phyloP scores from a whole-genome alignment of 2,113 vertebrate species.

The Chiloscyllium plagiosum region DNA sequence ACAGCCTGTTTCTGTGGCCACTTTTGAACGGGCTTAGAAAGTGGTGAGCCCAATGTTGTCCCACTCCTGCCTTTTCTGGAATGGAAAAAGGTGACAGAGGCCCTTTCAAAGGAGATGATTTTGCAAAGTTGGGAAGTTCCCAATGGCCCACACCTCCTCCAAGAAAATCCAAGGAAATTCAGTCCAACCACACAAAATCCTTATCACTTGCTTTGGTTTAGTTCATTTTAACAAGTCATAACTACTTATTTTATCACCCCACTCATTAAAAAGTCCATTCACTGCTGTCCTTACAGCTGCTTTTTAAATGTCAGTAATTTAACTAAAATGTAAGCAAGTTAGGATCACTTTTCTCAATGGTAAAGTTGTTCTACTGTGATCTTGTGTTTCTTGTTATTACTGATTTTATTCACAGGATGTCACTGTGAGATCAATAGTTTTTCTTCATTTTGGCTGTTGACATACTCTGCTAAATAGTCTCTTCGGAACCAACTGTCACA shows the following conservation, averaged over 20 bases:
- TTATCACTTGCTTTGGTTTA: neutral
- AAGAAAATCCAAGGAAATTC: neutral
- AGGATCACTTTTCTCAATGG: neutral
- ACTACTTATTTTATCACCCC: neutral
- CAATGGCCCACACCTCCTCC: no score
- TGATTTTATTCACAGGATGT: slow-evolving; percentile 22
- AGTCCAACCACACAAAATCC: neutral
- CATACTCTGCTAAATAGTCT: neutral
- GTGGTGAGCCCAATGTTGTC: no score
- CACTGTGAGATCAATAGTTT: slow-evolving; percentile 25
- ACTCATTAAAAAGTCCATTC: neutral
- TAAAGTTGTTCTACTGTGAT: neutral
- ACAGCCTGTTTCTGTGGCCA: no score
- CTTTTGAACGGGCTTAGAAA: no score
- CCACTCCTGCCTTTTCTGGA: no score
- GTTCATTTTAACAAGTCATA: neutral
- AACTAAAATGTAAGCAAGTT: neutral
- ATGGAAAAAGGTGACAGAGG: no score
- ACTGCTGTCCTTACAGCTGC: neutral
- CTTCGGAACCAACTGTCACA: neutral
- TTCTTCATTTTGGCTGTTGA: neutral
- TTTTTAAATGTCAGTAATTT: neutral
- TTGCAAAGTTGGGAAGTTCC: no score
- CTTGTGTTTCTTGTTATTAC: neutral
- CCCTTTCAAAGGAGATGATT: no score